Conservation (phyloP, 2,888 invertebrate genomes). For the Drosophila nigritarsus region DNA sequence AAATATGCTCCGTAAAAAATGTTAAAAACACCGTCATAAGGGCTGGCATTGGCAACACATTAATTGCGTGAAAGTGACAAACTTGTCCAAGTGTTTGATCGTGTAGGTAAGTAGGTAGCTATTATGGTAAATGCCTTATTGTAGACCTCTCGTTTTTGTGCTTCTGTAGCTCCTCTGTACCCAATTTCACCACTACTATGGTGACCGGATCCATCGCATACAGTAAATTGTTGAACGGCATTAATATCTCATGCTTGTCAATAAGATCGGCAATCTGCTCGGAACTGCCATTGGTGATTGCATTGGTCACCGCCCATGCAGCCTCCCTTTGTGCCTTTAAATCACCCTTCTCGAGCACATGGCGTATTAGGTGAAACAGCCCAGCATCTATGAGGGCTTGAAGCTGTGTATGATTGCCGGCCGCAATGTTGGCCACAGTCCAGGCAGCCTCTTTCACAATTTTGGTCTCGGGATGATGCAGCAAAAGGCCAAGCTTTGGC, state of each 20-base stretch:
- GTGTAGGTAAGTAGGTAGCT: slow-evolving; percentile 87
- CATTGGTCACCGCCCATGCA: slow-evolving; percentile 97
- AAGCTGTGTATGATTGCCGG: slow-evolving; percentile 93
- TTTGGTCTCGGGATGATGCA: slow-evolving; percentile 87
- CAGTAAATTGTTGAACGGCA: slow-evolving; percentile 92
- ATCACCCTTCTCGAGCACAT: slow-evolving; percentile 87
- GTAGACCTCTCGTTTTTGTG: slow-evolving; percentile 96
- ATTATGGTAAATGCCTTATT: slow-evolving; percentile 91
- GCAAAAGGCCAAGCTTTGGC: slow-evolving; percentile 87
- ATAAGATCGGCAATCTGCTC: slow-evolving; percentile 90
- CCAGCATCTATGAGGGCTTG: slow-evolving; percentile 90
- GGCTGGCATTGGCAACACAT: not conserved
- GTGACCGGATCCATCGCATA: slow-evolving; percentile 91
- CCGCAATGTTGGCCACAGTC: slow-evolving; percentile 97
- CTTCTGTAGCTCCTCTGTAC: slow-evolving; percentile 93
- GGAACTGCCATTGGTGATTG: slow-evolving; percentile 93
- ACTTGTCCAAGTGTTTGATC: slow-evolving; percentile 5
- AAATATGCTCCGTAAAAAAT: slow-evolving; percentile 8
- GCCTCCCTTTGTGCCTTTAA: slow-evolving; percentile 95
- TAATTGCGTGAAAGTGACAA: slow-evolving; percentile 10
- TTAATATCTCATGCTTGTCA: slow-evolving; percentile 88
- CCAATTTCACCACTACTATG: slow-evolving; percentile 92
- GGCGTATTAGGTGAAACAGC: slow-evolving; percentile 80
- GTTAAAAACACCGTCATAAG: not conserved
- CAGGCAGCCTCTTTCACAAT: slow-evolving; percentile 87